Base-by-base conservation (phyloP, 2,888 invertebrate genomes). In the Zele albiditarsus region DNA sequence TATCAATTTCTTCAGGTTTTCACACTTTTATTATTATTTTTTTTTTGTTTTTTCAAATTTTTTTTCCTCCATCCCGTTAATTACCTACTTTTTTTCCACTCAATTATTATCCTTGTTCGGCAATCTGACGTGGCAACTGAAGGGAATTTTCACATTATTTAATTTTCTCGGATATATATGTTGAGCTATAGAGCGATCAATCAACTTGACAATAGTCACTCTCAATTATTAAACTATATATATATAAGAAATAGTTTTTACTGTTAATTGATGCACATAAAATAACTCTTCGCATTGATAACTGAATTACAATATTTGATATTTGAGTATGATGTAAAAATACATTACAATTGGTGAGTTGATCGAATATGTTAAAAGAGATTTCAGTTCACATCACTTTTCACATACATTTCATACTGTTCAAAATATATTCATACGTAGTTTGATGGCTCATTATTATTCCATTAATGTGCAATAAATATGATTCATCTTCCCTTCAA, bases 1-100 rank as follows among this genome's bases (percentile, higher is more conserved):
- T 82, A 82, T 82, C 65, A 70, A 73, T 71, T 73, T 65, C 73
- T 75, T 72, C 73, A 31, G 31, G 31, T 74, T 71, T 71, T 70
- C 70, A 58, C 20, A 38, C 69, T 69, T 57, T 25, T 67, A 70
- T 74, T 65, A 69, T 68, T 5, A 28, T 67, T 73, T 33, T 74
- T 28, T 65, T 23, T 75, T 57, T 71, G 63, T 53, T 23, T 73
- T 69, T 71, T 66, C 67, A 4, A 4, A 4, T 66, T 6, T 42
- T 65, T 74, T 42, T 74, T 42, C 16, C 42, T 58, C 31, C 62
- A 65, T 58, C 73, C 60, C 74, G 66, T 38, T 58, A 60, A 23
- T 46, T 60, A 33, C 60, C 53, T 74, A 73, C 49, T 23, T 68
- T 49, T 68, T 42, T 65, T 66, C 28, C 28, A 76, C 20, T 53